These are phyloP conservation scores for Cosmorhoe ocellata DNA, from an alignment of 2,888 invertebrate species.

Conservation along the genomic window DNA sequence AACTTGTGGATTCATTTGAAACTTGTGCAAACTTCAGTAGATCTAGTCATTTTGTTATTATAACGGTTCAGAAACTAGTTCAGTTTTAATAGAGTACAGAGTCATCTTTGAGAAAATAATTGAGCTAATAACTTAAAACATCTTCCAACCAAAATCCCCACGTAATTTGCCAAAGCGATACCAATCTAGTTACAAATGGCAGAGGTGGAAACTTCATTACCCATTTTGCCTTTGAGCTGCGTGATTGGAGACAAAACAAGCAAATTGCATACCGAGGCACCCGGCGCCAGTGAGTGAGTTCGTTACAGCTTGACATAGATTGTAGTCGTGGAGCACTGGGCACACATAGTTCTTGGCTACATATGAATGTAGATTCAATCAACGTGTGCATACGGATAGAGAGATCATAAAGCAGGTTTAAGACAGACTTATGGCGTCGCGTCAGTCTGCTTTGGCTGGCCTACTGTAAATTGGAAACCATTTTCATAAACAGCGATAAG, in stretches of 20 bases:
- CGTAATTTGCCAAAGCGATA: background rate
- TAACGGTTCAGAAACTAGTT: too few species aligned
- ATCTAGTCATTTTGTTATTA: background rate
- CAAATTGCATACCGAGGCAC: slow-evolving; percentile 24
- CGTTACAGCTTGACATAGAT: slow-evolving; percentile 19
- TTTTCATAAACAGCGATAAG: too few species aligned
- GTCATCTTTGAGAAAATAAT: background rate
- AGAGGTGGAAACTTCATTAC: slow-evolving; percentile 19
- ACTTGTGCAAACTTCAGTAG: background rate
- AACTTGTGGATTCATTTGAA: background rate
- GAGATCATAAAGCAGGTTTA: background rate
- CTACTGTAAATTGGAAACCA: too few species aligned
- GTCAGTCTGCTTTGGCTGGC: too few species aligned
- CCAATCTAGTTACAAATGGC: slow-evolving; percentile 2
- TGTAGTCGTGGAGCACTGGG: background rate
- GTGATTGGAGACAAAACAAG: slow-evolving; percentile 32
- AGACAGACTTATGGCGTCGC: background rate
- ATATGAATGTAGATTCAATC: slow-evolving; percentile 11
- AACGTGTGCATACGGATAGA: background rate
- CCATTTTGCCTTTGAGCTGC: slow-evolving; percentile 22
- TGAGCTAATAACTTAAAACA: background rate
- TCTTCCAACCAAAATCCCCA: background rate
- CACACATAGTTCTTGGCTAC: background rate
- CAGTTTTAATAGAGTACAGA: background rate
- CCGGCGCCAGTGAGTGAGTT: slow-evolving; percentile 12